phyloP scores from a whole-genome alignment of 2,888 invertebrate genomes.

The Epirrita christyi region DNA sequence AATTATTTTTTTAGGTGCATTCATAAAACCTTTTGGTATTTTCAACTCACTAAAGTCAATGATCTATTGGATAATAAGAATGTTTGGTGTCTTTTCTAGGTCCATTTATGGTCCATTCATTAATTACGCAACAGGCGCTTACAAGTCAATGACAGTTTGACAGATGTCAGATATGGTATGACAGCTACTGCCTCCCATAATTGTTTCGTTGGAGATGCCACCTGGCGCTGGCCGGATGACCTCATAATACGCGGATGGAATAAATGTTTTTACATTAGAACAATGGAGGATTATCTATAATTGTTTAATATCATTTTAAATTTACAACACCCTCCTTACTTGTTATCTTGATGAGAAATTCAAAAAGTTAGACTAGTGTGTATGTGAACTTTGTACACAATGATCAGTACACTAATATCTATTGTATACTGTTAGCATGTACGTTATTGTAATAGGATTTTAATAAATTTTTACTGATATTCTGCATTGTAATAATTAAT shows the following conservation, averaged over 20 bases:
- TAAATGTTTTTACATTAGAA: slow-evolving; percentile 18
- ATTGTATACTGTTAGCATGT: too few species aligned
- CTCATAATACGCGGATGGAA: slow-evolving; percentile 27
- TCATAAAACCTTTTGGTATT: slow-evolving; percentile 7
- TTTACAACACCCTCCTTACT: background rate
- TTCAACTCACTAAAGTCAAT: background rate
- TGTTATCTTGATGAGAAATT: background rate
- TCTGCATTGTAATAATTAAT: too few species aligned
- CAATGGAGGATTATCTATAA: slow-evolving; percentile 4
- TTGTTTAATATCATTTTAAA: background rate
- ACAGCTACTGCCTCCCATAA: slow-evolving; percentile 45
- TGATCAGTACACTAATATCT: too few species aligned
- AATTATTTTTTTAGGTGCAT: slow-evolving; percentile 19
- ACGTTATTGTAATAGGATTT: too few species aligned
- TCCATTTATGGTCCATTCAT: slow-evolving; percentile 9
- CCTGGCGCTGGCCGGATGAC: slow-evolving; percentile 26
- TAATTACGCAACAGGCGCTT: slow-evolving; percentile 34
- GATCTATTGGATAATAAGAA: too few species aligned
- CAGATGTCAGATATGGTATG: slow-evolving; percentile 65
- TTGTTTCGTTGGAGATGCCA: slow-evolving; percentile 14
- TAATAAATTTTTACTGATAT: too few species aligned
- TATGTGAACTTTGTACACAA: too few species aligned
- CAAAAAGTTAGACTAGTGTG: too few species aligned
- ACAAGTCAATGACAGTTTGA: slow-evolving; percentile 66
- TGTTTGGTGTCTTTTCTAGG: too few species aligned